Evolutionary conservation across 2,888 invertebrate genomes (phyloP).

Genomic region (Malthinus flaveolus): DNA sequence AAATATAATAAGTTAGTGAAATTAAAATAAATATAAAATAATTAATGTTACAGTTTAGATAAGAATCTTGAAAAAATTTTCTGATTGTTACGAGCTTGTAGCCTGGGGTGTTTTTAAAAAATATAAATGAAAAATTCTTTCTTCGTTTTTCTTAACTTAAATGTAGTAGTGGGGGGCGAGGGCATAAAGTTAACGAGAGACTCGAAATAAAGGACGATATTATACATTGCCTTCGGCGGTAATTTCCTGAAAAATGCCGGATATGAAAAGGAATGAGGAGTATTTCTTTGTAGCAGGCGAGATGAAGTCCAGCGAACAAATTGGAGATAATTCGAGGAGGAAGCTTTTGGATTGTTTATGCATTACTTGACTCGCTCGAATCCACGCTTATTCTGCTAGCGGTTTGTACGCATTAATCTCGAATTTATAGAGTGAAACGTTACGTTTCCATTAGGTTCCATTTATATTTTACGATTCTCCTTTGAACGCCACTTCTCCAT

Average conservation of each 20-base stretch:
- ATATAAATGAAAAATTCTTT: conserved; percentile 13
- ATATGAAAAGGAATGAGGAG: conserved; percentile 25
- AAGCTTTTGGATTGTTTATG: conserved; percentile 26
- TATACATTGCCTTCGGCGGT: conserved; percentile 38
- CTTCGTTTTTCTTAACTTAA: neutral
- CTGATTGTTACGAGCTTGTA: too few species aligned
- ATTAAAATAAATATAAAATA: too few species aligned
- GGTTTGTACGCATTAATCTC: conserved; percentile 27
- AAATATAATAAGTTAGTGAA: too few species aligned
- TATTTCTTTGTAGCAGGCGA: conserved; percentile 29
- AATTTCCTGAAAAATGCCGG: conserved; percentile 40
- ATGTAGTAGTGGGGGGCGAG: conserved; percentile 6
- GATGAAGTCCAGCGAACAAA: conserved; percentile 33
- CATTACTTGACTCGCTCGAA: conserved; percentile 27
- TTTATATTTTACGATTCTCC: conserved; percentile 25
- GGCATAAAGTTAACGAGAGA: conserved; percentile 20
- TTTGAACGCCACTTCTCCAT: conserved; percentile 19
- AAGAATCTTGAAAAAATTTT: too few species aligned
- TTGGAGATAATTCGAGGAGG: conserved; percentile 27
- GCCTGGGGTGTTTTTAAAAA: conserved; percentile 1
- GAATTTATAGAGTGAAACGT: conserved; percentile 27
- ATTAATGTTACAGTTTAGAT: too few species aligned
- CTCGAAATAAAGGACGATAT: conserved; percentile 31
- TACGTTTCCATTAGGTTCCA: conserved; percentile 27
- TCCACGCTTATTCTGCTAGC: conserved; percentile 23